A percentile compares a stretch with the other conserved stretches of the same genome.
phyloP scores from a whole-genome alignment of 2,797 vertebrate species.

The Craterocephalus amniculus region DNA sequence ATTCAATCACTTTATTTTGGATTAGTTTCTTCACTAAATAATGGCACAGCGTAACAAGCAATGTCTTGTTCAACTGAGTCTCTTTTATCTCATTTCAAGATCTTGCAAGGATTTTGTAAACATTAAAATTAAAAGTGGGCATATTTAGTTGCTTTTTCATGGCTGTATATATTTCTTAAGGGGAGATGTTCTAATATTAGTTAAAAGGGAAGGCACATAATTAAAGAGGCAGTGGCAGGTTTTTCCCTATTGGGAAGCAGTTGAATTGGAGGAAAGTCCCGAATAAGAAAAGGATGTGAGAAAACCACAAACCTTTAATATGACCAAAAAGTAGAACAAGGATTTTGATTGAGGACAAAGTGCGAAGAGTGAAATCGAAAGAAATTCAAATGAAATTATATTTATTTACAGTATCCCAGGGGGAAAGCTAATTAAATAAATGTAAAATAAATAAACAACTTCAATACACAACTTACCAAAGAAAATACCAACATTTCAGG shows the following conservation, averaged over 20 bases:
- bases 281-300: constrained; percentile 8
- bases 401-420: too few relatives aligned
- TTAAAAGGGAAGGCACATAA: background rate
- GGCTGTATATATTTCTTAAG: background rate
- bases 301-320: constrained; percentile 21
- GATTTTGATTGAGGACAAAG: background rate
- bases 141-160: background rate
- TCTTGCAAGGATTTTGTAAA: background rate
- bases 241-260: background rate
- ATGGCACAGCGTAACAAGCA: too few relatives aligned
- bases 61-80: background rate
- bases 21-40: too few relatives aligned
- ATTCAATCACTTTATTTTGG: too few relatives aligned
- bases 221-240: background rate
- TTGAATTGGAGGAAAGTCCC: constrained; percentile 35
- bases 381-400: too few relatives aligned
- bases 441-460: background rate
- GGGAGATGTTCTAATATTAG: background rate
- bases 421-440: too few relatives aligned
- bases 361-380: background rate
- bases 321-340: constrained; percentile 28
- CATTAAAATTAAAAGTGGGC: background rate
- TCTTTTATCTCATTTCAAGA: background rate
- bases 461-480: too few relatives aligned
- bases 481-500: too few relatives aligned